Evolutionary conservation across 2,888 invertebrate genomes (phyloP).

Genomic region (Blastobasis adustella): DNA sequence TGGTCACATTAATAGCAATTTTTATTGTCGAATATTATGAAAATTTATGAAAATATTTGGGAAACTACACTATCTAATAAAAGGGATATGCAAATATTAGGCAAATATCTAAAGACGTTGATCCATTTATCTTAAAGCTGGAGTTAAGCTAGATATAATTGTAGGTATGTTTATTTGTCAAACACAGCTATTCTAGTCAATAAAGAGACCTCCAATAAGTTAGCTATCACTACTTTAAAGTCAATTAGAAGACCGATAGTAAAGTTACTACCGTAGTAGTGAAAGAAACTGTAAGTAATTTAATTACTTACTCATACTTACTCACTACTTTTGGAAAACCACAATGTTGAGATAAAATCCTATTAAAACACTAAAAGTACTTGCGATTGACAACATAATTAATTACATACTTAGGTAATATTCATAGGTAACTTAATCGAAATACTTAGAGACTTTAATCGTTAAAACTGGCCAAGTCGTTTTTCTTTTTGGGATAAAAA

Average conservation of each 20-base stretch:
- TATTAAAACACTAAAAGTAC: slow-evolving; percentile 21
- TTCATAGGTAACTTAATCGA: not conserved
- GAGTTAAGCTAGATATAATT: slow-evolving; percentile 18
- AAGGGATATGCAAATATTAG: too few relatives aligned
- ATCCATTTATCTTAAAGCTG: slow-evolving; percentile 25
- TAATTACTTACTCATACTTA: too few relatives aligned
- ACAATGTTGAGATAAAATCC: not conserved
- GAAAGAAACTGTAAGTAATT: slow-evolving; percentile 1
- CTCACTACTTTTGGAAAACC: too few relatives aligned
- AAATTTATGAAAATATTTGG: not conserved
- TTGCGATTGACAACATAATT: slow-evolving; percentile 65
- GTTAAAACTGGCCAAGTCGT: slow-evolving; percentile 59
- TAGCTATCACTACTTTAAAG: too few relatives aligned
- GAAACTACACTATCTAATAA: too few relatives aligned
- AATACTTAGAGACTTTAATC: slow-evolving; percentile 18
- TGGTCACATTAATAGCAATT: slow-evolving; percentile 37
- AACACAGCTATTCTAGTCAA: slow-evolving; percentile 65
- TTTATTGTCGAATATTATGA: slow-evolving; percentile 46
- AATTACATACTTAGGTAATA: slow-evolving; percentile 22
- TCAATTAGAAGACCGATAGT: too few relatives aligned
- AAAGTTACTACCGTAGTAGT: not conserved
- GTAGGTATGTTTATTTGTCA: slow-evolving; percentile 60
- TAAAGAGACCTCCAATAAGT: slow-evolving; percentile 25
- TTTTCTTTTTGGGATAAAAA: slow-evolving; percentile 28
- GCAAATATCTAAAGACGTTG: not conserved